A percentile compares a stretch with the other conserved stretches of the same genome.
These are phyloP conservation scores for Himalopsyche anomala DNA, from an alignment of 2,888 invertebrate species.

Conservation along the genomic window DNA sequence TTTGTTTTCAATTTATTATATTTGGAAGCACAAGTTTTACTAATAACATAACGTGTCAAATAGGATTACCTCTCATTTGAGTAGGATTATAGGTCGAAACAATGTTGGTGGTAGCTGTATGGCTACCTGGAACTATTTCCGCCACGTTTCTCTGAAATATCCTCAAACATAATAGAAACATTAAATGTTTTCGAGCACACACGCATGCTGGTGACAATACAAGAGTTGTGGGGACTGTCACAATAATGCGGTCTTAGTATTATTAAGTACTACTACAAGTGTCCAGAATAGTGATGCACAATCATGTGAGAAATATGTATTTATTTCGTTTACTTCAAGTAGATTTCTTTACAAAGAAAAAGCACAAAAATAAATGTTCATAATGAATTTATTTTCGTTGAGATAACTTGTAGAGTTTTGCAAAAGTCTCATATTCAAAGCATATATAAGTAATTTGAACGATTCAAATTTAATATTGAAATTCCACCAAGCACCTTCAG, in stretches of 20 bases:
- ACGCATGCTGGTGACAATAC: slow-evolving; percentile 50
- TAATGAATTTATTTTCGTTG: too few species aligned
- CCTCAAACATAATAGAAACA: slow-evolving; percentile 39
- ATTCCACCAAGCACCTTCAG: too few species aligned
- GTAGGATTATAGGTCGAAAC: slow-evolving; percentile 62
- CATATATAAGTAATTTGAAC: too few species aligned
- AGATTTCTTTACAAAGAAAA: too few species aligned
- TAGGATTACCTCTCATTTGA: slow-evolving; percentile 58
- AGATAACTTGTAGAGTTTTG: too few species aligned
- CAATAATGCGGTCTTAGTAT: slow-evolving; percentile 49
- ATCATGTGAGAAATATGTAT: neutral
- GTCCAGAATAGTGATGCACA: neutral
- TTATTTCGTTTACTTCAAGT: neutral
- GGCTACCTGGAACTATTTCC: slow-evolving; percentile 50
- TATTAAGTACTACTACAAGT: slow-evolving; percentile 4
- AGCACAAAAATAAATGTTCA: too few species aligned
- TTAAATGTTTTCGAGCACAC: slow-evolving; percentile 49
- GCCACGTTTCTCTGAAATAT: slow-evolving; percentile 25
- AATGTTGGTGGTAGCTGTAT: slow-evolving; percentile 42
- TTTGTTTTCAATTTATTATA: too few species aligned
- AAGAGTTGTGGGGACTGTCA: slow-evolving; percentile 50
- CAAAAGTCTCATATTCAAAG: too few species aligned
- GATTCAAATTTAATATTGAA: too few species aligned
- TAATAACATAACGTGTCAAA: slow-evolving; percentile 54
- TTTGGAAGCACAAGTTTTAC: neutral